Conservation (phyloP, 2,888 invertebrate species). For the Temnothorax ravouxi region DNA sequence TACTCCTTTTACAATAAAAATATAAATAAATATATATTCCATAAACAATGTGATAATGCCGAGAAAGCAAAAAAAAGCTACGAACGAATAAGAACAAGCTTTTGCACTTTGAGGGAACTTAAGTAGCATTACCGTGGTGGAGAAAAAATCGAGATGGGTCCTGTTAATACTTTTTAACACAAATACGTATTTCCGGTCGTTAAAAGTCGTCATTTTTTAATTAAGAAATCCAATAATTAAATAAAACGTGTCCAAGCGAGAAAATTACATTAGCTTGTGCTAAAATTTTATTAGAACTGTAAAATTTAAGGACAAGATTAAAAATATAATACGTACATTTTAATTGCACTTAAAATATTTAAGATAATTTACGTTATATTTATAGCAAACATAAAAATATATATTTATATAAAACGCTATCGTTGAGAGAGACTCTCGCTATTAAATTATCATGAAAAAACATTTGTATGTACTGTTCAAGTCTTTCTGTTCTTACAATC, state of each 20-base stretch:
- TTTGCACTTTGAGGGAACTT: conserved; percentile 43
- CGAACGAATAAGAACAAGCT: conserved; percentile 47
- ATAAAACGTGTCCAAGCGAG: not conserved
- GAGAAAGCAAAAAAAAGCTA: not conserved
- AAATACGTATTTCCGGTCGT: not conserved
- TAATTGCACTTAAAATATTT: not conserved
- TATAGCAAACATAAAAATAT: not conserved
- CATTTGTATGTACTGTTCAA: not conserved
- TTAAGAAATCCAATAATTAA: conserved; percentile 25
- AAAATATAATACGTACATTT: not conserved
- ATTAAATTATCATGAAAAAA: conserved; percentile 7
- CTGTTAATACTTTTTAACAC: conserved; percentile 39
- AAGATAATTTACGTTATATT: not conserved
- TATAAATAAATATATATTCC: conserved; percentile 37
- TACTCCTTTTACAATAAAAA: conserved; percentile 13
- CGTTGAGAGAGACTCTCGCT: too few relatives aligned
- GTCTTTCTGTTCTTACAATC: not conserved
- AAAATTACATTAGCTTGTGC: not conserved
- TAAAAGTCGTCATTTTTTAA: not conserved
- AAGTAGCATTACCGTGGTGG: not conserved
- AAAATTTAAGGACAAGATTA: not conserved
- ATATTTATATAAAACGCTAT: not conserved
- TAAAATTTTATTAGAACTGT: not conserved
- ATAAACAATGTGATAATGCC: conserved; percentile 24
- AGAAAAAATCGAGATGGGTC: not conserved